Evolutionary conservation across 2,888 invertebrate species (phyloP), one percentile per base, ranked within the genome.

Genomic region (Pycnomerus fuliginosus): DNA sequence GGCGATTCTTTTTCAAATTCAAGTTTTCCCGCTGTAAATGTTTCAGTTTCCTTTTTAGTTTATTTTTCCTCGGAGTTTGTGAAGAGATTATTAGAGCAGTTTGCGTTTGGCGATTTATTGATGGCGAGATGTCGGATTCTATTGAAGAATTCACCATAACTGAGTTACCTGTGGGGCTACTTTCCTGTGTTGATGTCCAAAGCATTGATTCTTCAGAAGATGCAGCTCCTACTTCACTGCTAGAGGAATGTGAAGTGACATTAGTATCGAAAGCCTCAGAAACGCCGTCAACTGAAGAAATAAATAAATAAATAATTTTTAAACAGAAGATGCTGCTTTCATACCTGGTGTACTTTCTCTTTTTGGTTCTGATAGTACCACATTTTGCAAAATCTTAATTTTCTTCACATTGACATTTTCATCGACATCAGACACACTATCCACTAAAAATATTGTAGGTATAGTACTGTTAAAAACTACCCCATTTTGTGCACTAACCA

Each of bases 31-130:
- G 23, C 33, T 16, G 7, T 25, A 40, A 2, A 7, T 14, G 20
- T 30, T 32, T 32, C 8, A 40, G 2, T 5, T 2, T 22, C 16
- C 23, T 15, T 15, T 33, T 34, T 24, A 40, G 33, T 23, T 34
- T 34, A 13, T 32, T 29, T 23, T 40, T 40, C 5, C 32, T 32
- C 4, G 24, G 32, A 15, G 40, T 32, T 33, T 33, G n/a, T 7
- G 2, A 8, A 16, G 40, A 23, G 10, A 40, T 24, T 8, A 10
- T 31, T 20, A 23, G 33, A 10, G n/a, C 24, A 2, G 32, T 40
- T 40, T 40, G 40, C 16, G 36, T 36, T 22, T n/a, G n/a, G n/a
- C n/a, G n/a, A n/a, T n/a, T n/a, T n/a, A n/a, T n/a, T n/a, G n/a
- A n/a, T n/a, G n/a, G n/a, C n/a, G n/a, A n/a, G n/a, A n/a, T n/a